Percentiles rank a stretch among this genome's conserved stretches.
These are phyloP conservation scores for Sebastes nivosus DNA, from an alignment of 2,797 vertebrate genomes.

Conservation along the genomic window DNA sequence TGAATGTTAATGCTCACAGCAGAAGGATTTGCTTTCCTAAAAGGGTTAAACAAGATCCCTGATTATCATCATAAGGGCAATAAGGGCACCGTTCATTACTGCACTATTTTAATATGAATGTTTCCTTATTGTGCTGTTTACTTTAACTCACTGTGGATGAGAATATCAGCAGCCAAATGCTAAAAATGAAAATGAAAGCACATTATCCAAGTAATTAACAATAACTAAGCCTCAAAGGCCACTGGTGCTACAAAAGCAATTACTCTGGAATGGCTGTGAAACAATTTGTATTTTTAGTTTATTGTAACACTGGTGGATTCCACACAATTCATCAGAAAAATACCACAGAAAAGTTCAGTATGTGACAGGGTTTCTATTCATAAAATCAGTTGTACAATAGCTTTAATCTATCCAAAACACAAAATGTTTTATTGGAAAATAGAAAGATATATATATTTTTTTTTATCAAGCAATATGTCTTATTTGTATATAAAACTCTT, in stretches of 20 bases:
- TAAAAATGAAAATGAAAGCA: constrained; percentile 57
- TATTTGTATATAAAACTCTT: neutral
- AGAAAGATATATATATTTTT: neutral
- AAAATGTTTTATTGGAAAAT: neutral
- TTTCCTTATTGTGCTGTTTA: constrained; percentile 40
- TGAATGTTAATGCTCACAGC: neutral
- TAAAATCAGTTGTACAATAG: neutral
- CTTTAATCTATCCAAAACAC: neutral
- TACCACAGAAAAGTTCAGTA: neutral
- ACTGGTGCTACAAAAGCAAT: constrained; percentile 42
- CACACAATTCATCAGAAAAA: neutral
- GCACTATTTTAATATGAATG: constrained; percentile 31
- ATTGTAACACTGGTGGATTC: constrained; percentile 4
- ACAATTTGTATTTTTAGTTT: constrained; percentile 37
- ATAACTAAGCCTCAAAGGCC: constrained; percentile 54
- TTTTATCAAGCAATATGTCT: neutral
- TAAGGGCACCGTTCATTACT: constrained; percentile 29
- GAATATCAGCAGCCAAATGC: constrained; percentile 32
- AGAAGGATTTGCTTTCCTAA: constrained; percentile 17
- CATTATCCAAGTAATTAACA: constrained; percentile 62
- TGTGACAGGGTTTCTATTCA: neutral
- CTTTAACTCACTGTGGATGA: constrained; percentile 13
- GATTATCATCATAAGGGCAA: constrained; percentile 16
- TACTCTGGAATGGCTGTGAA: constrained; percentile 19
- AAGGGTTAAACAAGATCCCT: constrained; percentile 27